These are phyloP conservation scores for Leptinotarsa haldemani DNA, from an alignment of 2,888 invertebrate genomes.

Conservation along the genomic window DNA sequence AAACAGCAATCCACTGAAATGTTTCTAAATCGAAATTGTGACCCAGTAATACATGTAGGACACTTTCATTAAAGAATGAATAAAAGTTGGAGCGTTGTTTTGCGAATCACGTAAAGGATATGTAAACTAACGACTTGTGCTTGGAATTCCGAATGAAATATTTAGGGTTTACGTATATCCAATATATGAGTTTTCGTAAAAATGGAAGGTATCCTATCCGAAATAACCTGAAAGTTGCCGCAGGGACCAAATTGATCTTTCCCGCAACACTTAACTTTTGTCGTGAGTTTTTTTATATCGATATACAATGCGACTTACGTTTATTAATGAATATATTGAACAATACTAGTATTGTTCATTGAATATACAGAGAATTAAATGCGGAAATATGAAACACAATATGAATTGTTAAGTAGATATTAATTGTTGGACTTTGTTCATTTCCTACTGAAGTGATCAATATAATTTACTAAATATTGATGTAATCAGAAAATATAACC, in stretches of 20 bases:
- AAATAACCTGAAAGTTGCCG: slow-evolving; percentile 50
- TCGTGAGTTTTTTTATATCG: neutral
- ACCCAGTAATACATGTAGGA: neutral
- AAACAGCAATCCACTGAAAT: no score
- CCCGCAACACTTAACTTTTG: neutral
- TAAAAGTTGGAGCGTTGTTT: slow-evolving; percentile 31
- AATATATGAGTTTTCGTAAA: slow-evolving; percentile 52
- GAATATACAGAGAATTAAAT: no score
- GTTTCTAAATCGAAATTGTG: neutral
- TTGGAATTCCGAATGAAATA: slow-evolving; percentile 62
- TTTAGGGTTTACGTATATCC: slow-evolving; percentile 62
- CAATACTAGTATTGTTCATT: no score
- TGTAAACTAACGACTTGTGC: slow-evolving; percentile 63
- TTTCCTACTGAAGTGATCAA: no score
- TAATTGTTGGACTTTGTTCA: no score
- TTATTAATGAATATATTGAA: no score
- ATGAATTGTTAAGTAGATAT: no score
- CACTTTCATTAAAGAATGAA: slow-evolving; percentile 12
- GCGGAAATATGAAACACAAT: no score
- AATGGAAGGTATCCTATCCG: slow-evolving; percentile 48
- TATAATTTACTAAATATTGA: no score
- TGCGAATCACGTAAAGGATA: slow-evolving; percentile 64
- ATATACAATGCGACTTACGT: neutral
- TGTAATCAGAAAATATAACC: no score
- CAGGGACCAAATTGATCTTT: slow-evolving; percentile 46